Base-by-base conservation (phyloP, 1,140 invertebrate species). In the Eulimnadia texana region DNA sequence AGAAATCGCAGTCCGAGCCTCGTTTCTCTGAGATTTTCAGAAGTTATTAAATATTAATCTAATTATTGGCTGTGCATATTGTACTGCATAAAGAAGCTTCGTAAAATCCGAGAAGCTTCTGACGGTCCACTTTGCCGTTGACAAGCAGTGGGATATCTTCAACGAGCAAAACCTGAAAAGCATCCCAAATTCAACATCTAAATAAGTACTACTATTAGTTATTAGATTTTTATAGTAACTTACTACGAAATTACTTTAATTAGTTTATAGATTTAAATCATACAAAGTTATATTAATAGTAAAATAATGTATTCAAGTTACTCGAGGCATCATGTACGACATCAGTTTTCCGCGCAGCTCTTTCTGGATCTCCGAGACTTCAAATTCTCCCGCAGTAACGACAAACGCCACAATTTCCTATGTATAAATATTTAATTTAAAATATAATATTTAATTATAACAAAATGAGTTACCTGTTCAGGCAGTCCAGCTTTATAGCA, bases 101-200 rank as follows among this genome's bases (percentile, higher is more conserved):
- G 62, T 88, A 90, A 64, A 77, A 76, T 66, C 82, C 82, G 47
- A 90, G 70, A 24, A 91, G 70, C 0, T 76, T 71, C 69, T 90
- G 88, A 60, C 88, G 76, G 71, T 93, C 88, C 10, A 84, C 82
- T 76, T 92, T 93, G 3, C 88, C 88, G 71, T 91, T 93, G 0
- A 86, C 84, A 10, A 91, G 71, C 2, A 88, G 72, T 0, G 88
- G 89, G 61, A 92, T 80, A 3, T 71, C 77, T 9, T 88, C 82
- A 3, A 90, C 70, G 1, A 86, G 70, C 6, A 88, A 76, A 0
- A 90, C 78, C 76, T 82, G 70, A 23, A 74, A 72, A 61, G 56
- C 63, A n/a, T n/a, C n/a, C n/a, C n/a, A n/a, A n/a, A n/a, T n/a
- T n/a, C n/a, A n/a, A n/a, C n/a, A n/a, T n/a, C n/a, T n/a, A n/a